Percentiles rank a stretch among this genome's conserved stretches.
These are phyloP conservation scores for Vultur gryphus DNA, from an alignment of 2,797 vertebrate species.

Conservation along the genomic window DNA sequence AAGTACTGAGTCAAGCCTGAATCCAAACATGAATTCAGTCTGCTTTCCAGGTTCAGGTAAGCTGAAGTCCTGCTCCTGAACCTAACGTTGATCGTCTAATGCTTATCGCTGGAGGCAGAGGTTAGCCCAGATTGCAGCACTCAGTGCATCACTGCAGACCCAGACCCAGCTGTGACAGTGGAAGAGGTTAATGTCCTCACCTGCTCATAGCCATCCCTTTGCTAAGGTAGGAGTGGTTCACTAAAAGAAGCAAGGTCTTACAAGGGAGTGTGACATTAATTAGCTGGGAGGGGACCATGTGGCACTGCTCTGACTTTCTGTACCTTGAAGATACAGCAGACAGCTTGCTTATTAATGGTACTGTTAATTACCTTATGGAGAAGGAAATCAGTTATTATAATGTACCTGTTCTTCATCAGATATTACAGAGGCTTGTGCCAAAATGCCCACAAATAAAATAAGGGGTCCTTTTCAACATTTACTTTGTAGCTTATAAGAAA, in stretches of 20 bases:
- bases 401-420: neutral
- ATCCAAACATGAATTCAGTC: neutral
- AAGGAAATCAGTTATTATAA: neutral
- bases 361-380: neutral
- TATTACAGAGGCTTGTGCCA: neutral
- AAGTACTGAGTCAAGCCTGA: neutral
- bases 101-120: neutral
- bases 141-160: neutral
- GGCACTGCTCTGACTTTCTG: neutral
- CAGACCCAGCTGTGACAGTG: neutral
- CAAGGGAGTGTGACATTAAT: neutral
- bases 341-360: neutral
- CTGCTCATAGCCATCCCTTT: neutral
- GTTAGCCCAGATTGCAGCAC: fast-evolving
- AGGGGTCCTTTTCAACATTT: neutral
- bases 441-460: neutral
- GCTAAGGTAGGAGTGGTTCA: neutral
- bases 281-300: fast-evolving
- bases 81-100: fast-evolving
- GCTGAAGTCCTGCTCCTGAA: neutral
- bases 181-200: neutral
- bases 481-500: neutral
- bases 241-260: neutral
- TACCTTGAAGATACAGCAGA: neutral
- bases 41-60: neutral